Evolutionary conservation across 2,113 vertebrate genomes (phyloP), one percentile per base, ranked within the genome.

Genomic region (Megatriorchis doriae): DNA sequence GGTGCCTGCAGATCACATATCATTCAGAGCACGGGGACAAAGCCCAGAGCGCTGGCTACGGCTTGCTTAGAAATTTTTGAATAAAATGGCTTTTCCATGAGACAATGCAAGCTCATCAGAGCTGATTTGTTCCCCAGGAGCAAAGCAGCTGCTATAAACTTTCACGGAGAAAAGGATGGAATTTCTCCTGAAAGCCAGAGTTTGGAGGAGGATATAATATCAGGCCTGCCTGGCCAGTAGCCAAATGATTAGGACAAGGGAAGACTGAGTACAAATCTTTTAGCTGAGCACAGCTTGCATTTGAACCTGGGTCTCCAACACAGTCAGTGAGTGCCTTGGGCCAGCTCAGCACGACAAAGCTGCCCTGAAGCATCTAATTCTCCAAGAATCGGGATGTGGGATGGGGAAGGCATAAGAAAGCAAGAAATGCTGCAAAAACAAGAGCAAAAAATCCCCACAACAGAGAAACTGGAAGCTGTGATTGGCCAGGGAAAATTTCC

Each of bases 41-140:
- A 91, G 84, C 66, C 62, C 43, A 40, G 58, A 0, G 0, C 72
- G 78, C 78, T 96, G 66, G 65, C 58, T 85, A 36, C 2, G 14
- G 58, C 70, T 86, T 65, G 53, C 73, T 73, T 47, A n/a, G 74
- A 75, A 75, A 82, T 85, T 73, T 91, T 78, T 67, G 10, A 87
- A 73, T 93, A 90, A 94, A 96, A 94, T 83, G 85, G 62, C 58
- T 96, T 97, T 97, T 95, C 92, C 90, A 48, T 90, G 70, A 94
- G 74, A 94, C 94, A 95, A 72, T 13, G 22, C 53, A 66, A 85
- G 58, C 87, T 96, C 92, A 91, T 96, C 93, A 82, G 93, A 42
- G 77, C 74, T 93, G 94, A 96, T 95, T 82, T 94, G 85, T 93
- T 95, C 87, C 90, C 94, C 93, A 96, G 96, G 86, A 97, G 79